Evolutionary conservation across 2,113 vertebrate species (phyloP).

Genomic region (Edolisoma coerulescens): DNA sequence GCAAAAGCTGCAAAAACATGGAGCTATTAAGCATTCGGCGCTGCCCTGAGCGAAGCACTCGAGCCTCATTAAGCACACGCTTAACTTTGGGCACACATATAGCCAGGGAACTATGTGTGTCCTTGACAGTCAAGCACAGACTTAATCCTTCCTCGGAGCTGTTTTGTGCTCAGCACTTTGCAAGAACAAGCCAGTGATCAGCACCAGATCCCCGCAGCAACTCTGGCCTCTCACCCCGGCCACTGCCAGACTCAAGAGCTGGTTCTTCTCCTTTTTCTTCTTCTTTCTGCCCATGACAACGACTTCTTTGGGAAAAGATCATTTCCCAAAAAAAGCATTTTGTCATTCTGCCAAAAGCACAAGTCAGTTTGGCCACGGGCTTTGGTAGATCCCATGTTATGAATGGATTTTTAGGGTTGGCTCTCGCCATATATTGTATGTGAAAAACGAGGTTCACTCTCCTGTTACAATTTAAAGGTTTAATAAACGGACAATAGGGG

Average conservation of each 20-base stretch:
- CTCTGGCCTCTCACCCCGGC: not conserved
- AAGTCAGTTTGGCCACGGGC: not conserved
- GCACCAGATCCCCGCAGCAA: not conserved
- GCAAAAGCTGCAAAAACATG: conserved; percentile 16
- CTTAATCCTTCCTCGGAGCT: not conserved
- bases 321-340: not conserved
- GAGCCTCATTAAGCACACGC: conserved; percentile 59
- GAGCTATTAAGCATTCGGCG: conserved; percentile 25
- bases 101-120: conserved; percentile 39
- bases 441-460: too few species aligned
- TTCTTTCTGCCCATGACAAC: not conserved
- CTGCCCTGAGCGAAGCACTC: conserved; percentile 15
- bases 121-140: conserved; percentile 19
- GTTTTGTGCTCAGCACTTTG: not conserved
- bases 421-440: too few species aligned
- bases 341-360: not conserved
- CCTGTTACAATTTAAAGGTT: too few species aligned
- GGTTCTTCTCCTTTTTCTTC: not conserved
- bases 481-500: too few species aligned
- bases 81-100: conserved; percentile 40
- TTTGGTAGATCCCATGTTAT: not conserved
- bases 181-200: not conserved
- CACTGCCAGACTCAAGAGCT: not conserved
- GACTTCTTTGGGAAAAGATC: not conserved
- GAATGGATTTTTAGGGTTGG: too few species aligned